phyloP scores from a whole-genome alignment of 2,888 invertebrate species.

The Peribatodes rhomboidaria region DNA sequence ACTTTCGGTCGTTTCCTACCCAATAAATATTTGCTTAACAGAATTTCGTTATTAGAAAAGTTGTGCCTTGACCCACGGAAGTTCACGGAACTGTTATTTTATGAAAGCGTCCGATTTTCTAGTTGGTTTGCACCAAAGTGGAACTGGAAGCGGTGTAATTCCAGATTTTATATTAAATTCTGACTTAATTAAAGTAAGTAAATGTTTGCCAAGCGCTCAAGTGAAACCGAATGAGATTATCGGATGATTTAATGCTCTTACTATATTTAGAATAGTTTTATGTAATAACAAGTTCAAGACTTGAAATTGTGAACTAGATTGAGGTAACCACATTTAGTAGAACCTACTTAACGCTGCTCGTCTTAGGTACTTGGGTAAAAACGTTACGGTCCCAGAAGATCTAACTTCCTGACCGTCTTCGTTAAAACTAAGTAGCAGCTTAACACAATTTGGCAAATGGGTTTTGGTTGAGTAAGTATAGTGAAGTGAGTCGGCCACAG shows the following conservation, averaged over 20 bases:
- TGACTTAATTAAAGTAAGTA: slow-evolving; percentile 18
- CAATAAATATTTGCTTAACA: not conserved
- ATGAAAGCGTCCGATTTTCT: slow-evolving; percentile 21
- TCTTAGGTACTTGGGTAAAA: slow-evolving; percentile 9
- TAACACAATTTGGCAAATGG: slow-evolving; percentile 31
- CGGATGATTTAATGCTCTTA: slow-evolving; percentile 18
- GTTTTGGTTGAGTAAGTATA: not conserved
- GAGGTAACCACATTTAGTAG: not conserved
- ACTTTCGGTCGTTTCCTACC: not conserved
- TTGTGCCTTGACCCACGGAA: not conserved
- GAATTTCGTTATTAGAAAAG: slow-evolving; percentile 3
- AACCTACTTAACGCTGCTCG: slow-evolving; percentile 1
- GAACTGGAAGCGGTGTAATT: slow-evolving; percentile 16
- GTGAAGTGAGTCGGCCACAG: slow-evolving; percentile 5
- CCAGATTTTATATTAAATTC: slow-evolving; percentile 27
- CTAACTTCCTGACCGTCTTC: slow-evolving; percentile 19
- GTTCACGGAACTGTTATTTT: slow-evolving; percentile 11
- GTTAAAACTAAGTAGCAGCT: slow-evolving; percentile 23
- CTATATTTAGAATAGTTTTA: slow-evolving; percentile 1
- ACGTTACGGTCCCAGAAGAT: slow-evolving; percentile 5
- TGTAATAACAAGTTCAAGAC: not conserved
- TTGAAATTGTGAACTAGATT: slow-evolving; percentile 3
- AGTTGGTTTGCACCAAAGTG: slow-evolving; percentile 22
- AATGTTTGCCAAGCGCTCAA: slow-evolving; percentile 29
- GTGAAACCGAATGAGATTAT: slow-evolving; percentile 23